Evolutionary conservation across 2,797 vertebrate genomes (phyloP).

Genomic region (Buphagus erythrorhynchus): DNA sequence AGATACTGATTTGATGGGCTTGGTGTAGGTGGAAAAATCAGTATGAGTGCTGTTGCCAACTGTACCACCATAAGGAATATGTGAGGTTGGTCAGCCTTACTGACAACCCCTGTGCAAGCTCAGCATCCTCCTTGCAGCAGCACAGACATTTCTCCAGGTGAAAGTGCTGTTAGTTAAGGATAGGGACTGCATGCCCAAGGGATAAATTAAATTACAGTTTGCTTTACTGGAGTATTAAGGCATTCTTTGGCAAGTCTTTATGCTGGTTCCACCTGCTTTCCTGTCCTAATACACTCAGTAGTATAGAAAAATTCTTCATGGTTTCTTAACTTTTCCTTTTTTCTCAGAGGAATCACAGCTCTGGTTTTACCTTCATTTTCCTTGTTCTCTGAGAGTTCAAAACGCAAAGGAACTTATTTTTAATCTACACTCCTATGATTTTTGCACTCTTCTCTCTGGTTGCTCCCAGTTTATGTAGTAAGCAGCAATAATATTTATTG

Average conservation of each 20-base stretch:
- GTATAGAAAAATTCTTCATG: neutral
- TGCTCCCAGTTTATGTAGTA: neutral
- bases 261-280: neutral
- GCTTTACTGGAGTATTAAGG: neutral
- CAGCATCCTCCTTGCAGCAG: neutral
- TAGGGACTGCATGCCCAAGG: neutral
- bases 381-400: neutral
- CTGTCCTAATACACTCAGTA: neutral
- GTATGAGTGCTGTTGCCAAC: neutral
- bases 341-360: neutral
- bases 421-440: neutral
- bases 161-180: neutral
- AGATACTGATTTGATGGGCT: neutral
- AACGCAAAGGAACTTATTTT: neutral
- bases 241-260: neutral
- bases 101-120: neutral
- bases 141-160: neutral
- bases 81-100: neutral
- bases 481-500: neutral
- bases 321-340: neutral
- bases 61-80: fast-evolving
- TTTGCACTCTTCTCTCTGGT: neutral
- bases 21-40: neutral
- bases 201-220: neutral
- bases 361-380: neutral